Base-by-base conservation (phyloP, 2,797 vertebrate species). In the Poeciliopsis paucimaculata region DNA sequence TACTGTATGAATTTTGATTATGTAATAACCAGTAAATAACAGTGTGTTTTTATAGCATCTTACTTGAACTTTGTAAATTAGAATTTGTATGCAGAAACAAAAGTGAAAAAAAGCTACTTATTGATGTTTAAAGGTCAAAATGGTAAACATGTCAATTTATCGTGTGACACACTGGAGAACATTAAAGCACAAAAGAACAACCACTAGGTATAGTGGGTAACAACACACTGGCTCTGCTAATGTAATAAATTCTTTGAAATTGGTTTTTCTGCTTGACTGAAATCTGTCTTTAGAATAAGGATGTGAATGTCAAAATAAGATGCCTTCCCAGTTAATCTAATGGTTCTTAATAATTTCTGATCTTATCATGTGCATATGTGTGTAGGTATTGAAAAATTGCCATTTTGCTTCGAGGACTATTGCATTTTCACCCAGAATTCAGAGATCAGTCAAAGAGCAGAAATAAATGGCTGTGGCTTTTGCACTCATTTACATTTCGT, bases 391-490 rank as follows among this genome's bases (percentile, higher is more conserved):
- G 43, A 92, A 94, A 86, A 95, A 95, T 91, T 81, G 82, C 76
- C 47, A 83, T 82, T 72, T 94, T 96, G 92, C 95, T 92, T 86
- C 36, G 46, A 81, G 87, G 93, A 93, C 94, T 94, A 93, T 55
- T 72, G 55, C 60, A 31, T 78, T 80, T 90, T 77, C 85, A 76
- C 81, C 87, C 78, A 78, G 74, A 53, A 75, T 76, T 78, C 47
- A 81, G 75, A 78, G 64, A 57, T 76, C 84, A 76, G 31, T 73
- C n/a, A 26, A 3, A 3, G 72, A 76, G 57, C 60, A 70, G n/a
- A 73, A 78, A 4, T 3, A 41, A 60, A 80, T 73, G 51, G 77
- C 55, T 60, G 72, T 71, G 47, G 62, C 78, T 76, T 72, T 75
- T 62, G 71, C 39, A 77, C 45, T 73, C 28, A 71, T 83, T 80